phyloP scores from a whole-genome alignment of 2,888 invertebrate species.

The Acutogordius australiensis region DNA sequence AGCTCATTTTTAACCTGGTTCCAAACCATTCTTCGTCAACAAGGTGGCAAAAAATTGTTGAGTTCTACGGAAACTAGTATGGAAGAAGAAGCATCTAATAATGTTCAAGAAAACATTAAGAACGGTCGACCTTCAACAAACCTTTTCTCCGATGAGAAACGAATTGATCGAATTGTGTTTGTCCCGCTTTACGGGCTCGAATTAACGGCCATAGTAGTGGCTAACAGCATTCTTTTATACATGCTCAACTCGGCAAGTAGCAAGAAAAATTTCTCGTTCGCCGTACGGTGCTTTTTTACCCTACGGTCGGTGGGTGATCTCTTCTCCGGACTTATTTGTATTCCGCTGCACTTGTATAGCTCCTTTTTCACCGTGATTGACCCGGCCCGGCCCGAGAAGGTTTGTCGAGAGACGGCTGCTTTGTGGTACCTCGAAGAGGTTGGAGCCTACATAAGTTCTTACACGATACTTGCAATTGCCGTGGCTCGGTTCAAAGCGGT shows the following conservation, averaged over 20 bases:
- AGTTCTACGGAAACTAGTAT: too few species aligned
- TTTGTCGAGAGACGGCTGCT: not conserved
- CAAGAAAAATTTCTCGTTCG: constrained; percentile 4
- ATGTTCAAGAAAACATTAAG: too few species aligned
- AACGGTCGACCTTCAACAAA: too few species aligned
- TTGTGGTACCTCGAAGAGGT: constrained; percentile 1
- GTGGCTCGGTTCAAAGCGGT: not conserved
- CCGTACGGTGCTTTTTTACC: constrained; percentile 4
- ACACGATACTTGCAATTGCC: constrained; percentile 1
- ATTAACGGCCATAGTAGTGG: not conserved
- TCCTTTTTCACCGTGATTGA: not conserved
- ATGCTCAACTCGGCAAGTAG: not conserved
- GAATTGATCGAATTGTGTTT: not conserved
- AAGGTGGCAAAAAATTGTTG: too few species aligned
- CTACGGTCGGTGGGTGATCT: not conserved
- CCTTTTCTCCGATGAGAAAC: not conserved
- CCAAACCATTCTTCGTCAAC: too few species aligned
- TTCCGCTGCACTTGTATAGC: not conserved
- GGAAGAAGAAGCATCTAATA: too few species aligned
- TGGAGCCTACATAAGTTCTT: constrained; percentile 8
- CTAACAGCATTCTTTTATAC: not conserved
- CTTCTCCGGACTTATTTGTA: not conserved
- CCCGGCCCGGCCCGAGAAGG: not conserved
- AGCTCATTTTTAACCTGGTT: too few species aligned
- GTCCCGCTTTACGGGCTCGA: not conserved